Conservation (phyloP, 2,797 vertebrate genomes). For the Pelobates cultripes region DNA sequence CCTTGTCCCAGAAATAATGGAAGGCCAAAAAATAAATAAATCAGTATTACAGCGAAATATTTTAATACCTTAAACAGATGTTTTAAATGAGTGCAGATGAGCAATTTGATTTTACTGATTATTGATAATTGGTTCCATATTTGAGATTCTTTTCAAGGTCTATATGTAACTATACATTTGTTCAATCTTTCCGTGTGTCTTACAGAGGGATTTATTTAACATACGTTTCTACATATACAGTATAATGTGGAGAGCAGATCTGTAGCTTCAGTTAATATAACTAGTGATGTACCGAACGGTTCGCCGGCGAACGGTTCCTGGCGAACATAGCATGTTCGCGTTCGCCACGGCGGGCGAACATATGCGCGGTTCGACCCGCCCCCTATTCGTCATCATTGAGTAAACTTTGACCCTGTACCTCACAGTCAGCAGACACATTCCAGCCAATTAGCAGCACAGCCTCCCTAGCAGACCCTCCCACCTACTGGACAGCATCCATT, state of each 20-base stretch:
- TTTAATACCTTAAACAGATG: slow-evolving; percentile 49
- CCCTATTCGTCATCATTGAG: no score
- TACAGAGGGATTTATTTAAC: neutral
- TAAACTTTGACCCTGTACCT: no score
- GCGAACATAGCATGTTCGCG: no score
- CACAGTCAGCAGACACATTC: no score
- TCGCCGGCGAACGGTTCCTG: no score
- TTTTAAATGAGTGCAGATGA: slow-evolving; percentile 51
- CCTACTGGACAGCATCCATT: no score
- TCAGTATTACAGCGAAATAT: slow-evolving; percentile 36
- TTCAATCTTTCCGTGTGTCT: slow-evolving; percentile 24
- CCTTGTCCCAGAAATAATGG: slow-evolving; percentile 24
- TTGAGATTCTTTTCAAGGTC: slow-evolving; percentile 22
- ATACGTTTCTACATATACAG: neutral
- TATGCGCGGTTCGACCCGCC: no score
- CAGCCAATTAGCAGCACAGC: no score
- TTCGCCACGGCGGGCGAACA: no score
- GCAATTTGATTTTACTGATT: slow-evolving; percentile 48
- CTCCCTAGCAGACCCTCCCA: no score
- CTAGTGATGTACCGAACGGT: no score
- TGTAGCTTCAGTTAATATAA: neutral
- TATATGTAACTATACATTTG: slow-evolving; percentile 32
- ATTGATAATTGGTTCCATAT: slow-evolving; percentile 54
- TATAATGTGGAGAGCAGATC: neutral
- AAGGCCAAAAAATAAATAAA: slow-evolving; percentile 18